A percentile compares a stretch with the other conserved stretches of the same genome.
Conservation (phyloP, 1,140 invertebrate species). For the Lepidurus apus region DNA sequence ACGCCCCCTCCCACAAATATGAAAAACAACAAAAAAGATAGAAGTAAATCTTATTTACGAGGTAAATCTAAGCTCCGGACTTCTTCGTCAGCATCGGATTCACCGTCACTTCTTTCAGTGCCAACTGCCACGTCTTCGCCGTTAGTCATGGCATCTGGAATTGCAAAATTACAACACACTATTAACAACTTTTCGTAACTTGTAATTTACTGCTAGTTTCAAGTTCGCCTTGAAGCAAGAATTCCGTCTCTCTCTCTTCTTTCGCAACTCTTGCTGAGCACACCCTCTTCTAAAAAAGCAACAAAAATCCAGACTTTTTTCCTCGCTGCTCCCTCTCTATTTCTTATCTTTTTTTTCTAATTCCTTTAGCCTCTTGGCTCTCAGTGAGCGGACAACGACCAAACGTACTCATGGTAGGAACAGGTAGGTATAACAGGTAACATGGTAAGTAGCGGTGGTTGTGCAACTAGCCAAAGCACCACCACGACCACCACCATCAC, state of each 20-base stretch:
- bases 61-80: constrained; percentile 32
- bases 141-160: constrained; percentile 4
- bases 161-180: not conserved
- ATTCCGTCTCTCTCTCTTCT: too few species aligned
- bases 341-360: not conserved
- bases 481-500: not conserved
- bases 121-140: constrained; percentile 3
- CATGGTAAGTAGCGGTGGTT: not conserved
- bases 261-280: not conserved
- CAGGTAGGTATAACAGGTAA: constrained; percentile 15
- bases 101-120: constrained; percentile 17
- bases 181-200: not conserved
- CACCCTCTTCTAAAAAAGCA: not conserved
- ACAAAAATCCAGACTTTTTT: not conserved
- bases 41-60: constrained; percentile 16
- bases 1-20: too few species aligned
- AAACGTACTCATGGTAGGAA: not conserved
- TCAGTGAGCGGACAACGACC: not conserved
- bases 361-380: not conserved
- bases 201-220: not conserved
- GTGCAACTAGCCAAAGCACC: not conserved
- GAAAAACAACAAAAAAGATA: not conserved
- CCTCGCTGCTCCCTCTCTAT: not conserved
- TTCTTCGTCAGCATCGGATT: constrained; percentile 34
- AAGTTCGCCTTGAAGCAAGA: not conserved